Evolutionary conservation across 1,140 invertebrate species (phyloP).

Genomic region (Whitmania pigra): DNA sequence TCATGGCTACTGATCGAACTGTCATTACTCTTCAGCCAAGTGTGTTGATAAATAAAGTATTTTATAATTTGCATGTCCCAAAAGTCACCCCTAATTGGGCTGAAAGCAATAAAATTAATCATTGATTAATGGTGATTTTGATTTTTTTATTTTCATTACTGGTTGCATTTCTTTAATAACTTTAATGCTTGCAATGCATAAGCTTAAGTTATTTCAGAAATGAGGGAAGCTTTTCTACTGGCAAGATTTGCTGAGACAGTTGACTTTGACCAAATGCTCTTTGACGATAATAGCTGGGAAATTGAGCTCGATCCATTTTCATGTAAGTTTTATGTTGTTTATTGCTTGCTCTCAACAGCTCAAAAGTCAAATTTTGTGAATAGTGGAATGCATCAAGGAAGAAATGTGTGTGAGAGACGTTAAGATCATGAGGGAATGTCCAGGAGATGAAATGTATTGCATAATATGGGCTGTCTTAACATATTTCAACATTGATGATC

Average conservation of each 20-base stretch:
- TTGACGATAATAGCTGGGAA: neutral
- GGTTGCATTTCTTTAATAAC: neutral
- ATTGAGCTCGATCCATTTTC: too few relatives aligned
- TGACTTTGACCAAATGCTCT: neutral
- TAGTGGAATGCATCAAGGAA: constrained; percentile 4
- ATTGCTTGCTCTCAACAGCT: too few relatives aligned
- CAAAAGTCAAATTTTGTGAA: neutral
- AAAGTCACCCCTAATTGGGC: too few relatives aligned
- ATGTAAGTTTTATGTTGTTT: too few relatives aligned
- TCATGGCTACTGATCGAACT: constrained; percentile 3
- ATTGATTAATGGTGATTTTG: too few relatives aligned
- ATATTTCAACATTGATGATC: constrained; percentile 2
- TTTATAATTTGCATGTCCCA: too few relatives aligned
- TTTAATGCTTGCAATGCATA: neutral
- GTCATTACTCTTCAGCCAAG: neutral
- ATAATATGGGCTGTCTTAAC: neutral
- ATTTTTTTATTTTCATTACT: neutral
- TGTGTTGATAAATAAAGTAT: neutral
- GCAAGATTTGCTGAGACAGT: constrained; percentile 7
- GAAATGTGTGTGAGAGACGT: neutral
- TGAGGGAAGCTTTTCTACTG: neutral
- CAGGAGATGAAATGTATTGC: constrained; percentile 7
- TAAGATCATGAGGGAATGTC: neutral
- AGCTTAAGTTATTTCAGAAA: neutral
- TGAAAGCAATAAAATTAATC: too few relatives aligned